Evolutionary conservation across 2,797 vertebrate genomes (phyloP), one percentile per base, ranked within the genome.

Genomic region (Hydrolagus colliei): DNA sequence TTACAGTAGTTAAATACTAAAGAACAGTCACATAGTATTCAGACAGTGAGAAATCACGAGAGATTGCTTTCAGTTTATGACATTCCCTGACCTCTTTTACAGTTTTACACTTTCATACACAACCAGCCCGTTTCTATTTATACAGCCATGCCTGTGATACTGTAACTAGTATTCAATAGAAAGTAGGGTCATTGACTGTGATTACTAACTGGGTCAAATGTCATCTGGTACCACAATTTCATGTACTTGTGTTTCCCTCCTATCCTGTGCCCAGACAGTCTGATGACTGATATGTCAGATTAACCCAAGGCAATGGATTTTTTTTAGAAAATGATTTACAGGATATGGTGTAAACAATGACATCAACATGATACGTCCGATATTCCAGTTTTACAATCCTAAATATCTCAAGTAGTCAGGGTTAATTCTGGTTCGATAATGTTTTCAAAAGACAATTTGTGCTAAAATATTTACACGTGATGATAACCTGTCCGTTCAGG

Each of bases 251-350:
- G 65, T 41, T 71, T 52, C 41, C 41, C 63, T 82, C 79, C 10
- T 9, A 5, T 41, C 35, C 18, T 32, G 68, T 41, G 67, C 32
- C 14, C 32, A 35, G 9, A 82, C 2, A 82, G 27, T 68, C 63
- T 27, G 35, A 27, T 80, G 78, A 20, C 13, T 80, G 65, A 65
- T 80, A 65, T 65, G 27, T 80, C 78, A 80, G 78, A 80, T 80
- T 80, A 67, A 52, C 78, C 18, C 62, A 80, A 80, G 32, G 61
- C 4, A 82, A 82, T 82, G 62, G 8, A 41, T 82, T 68, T 52
- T 68, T 52, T 68, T 67, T 67, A 35, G 79, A 16, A 68, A 82
- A 68, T 82, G 32, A 68, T 82, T 82, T 9, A 82, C 67, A 68
- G 22, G 27, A 68, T 82, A 41, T 68, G 67, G 13, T 82, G 8